Base-by-base conservation (phyloP, 1,140 invertebrate genomes). In the Pseudomyrmex gracilis region DNA sequence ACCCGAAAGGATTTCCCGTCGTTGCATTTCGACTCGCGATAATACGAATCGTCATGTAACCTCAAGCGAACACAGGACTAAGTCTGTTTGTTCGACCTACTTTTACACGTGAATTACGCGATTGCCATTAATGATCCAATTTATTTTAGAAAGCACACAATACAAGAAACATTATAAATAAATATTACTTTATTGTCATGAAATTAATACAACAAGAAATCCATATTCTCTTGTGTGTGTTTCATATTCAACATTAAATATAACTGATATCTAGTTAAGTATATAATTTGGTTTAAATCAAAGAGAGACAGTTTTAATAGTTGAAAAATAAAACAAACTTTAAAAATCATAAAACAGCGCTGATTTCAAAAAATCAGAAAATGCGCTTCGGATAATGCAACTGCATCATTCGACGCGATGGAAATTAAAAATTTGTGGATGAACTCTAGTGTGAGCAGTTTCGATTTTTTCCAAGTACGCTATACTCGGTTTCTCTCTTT, bases 351-450 rank as follows among this genome's bases (percentile, higher is more conserved):
- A 24, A 24, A 70, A 4, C 2, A 58, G 10, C 17, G 10, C 7
- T 70, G 64, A 49, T 24, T 34, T 71, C 10, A 60, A 47, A 24
- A 34, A 15, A 20, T 67, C n/a, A n/a, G 13, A 13, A 45, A 58
- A 58, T 5, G 7, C 34, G 20, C 12, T 70, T 49, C 0, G 24
- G 20, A 47, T 78, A 78, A 70, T n/a, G 76, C 5, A 70, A 68
- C 34, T 34, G 34, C 49, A 43, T 84, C 53, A 87, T 9, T 85
- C 77, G 13, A 53, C 43, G 10, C 43, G 53, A 1, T 77, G 55
- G 20, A 83, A 88, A 15, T 85, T 77, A 45, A 77, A 88, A 64
- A 88, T 88, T 53, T 77, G 60, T 55, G 73, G 78, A 70, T 85
- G 85, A 78, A 70, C 12, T 73, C 73, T 60, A 9, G 0, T 9